phyloP scores from a whole-genome alignment of 2,113 vertebrate species.

The Narcine bancroftii region DNA sequence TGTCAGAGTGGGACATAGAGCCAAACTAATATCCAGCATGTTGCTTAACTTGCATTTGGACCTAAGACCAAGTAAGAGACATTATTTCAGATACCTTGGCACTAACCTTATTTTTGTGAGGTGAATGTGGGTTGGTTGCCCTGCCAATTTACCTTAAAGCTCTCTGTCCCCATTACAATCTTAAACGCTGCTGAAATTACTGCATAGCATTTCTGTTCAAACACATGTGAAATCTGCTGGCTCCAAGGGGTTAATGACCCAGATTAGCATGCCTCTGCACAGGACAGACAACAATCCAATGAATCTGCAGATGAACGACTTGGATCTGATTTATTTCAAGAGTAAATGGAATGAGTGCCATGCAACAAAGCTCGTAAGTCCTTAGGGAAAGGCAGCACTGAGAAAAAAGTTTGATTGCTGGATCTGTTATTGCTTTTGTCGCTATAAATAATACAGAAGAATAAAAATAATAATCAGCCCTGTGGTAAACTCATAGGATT shows the following conservation, averaged over 20 bases:
- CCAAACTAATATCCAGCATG: background rate
- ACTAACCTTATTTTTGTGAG: background rate
- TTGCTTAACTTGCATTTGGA: background rate
- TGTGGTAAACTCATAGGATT: constrained; percentile 19
- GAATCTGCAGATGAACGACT: constrained; percentile 17
- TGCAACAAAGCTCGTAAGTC: constrained; percentile 33
- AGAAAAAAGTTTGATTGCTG: constrained; percentile 33
- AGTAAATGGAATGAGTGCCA: constrained; percentile 35
- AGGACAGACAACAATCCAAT: constrained; percentile 7
- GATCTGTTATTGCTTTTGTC: constrained; percentile 30
- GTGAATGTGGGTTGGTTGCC: background rate
- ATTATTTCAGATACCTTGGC: background rate
- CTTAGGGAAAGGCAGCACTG: constrained; percentile 23
- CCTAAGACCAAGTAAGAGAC: background rate
- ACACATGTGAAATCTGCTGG: background rate
- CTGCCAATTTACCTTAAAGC: background rate
- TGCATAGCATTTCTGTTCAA: background rate
- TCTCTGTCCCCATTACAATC: background rate
- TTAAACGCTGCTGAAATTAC: background rate
- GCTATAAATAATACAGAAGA: constrained; percentile 36
- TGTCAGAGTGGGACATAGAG: background rate
- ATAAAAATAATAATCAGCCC: constrained; percentile 29
- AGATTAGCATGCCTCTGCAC: constrained; percentile 4
- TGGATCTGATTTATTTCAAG: constrained; percentile 11
- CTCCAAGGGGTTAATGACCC: constrained; percentile 17